Conservation (phyloP, 2,113 vertebrate species). For the Oceanites oceanicus region DNA sequence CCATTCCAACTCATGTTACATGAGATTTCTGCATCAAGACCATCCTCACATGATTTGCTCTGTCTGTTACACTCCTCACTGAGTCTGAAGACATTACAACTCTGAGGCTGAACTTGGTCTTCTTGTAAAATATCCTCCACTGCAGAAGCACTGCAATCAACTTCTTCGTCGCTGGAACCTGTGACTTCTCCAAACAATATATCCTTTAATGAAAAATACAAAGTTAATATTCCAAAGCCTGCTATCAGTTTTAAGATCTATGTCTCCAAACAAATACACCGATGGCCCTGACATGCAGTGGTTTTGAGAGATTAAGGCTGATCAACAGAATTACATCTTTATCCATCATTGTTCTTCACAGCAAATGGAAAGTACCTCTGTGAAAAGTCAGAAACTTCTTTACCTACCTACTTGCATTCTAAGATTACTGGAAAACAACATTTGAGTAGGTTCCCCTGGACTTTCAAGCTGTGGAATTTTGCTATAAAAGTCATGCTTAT, state of each 20-base stretch:
- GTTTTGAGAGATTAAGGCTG: background rate
- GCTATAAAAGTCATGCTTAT: background rate
- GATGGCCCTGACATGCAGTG: background rate
- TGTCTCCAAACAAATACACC: background rate
- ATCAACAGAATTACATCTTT: background rate
- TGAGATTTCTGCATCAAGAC: background rate
- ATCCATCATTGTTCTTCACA: background rate
- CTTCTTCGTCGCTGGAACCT: conserved; percentile 71
- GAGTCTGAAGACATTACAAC: background rate
- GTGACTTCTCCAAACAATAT: conserved; percentile 62
- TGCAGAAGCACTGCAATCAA: background rate
- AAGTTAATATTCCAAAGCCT: background rate
- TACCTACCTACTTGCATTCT: background rate
- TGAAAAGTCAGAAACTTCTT: background rate
- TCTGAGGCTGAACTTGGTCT: background rate
- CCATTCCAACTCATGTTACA: background rate
- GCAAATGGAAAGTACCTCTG: background rate
- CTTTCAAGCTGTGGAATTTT: background rate
- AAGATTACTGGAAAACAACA: background rate
- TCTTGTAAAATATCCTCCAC: conserved; percentile 16
- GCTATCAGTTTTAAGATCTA: background rate
- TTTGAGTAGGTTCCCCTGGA: background rate
- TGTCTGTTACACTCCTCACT: background rate
- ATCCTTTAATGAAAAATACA: conserved; percentile 61
- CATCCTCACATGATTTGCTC: background rate